These are phyloP conservation scores for Pseudorectes ferrugineus DNA, from an alignment of 2,113 vertebrate species.

Conservation along the genomic window DNA sequence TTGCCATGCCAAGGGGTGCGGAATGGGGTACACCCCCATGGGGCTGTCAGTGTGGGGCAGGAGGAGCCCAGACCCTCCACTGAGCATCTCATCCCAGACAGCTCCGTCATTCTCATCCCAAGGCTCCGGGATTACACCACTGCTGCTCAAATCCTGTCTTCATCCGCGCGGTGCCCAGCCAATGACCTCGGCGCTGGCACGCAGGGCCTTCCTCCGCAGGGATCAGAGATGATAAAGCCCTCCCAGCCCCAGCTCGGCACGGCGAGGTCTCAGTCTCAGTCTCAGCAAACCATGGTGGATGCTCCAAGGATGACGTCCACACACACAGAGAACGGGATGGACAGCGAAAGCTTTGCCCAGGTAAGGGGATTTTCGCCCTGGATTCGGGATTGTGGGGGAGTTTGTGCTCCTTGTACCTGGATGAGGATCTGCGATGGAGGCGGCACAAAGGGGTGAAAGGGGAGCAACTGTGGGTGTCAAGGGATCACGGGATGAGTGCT, in stretches of 20 bases:
- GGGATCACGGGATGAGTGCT: fast-evolving
- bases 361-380: not conserved
- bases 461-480: not conserved
- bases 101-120: not conserved
- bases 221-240: slow-evolving; percentile 37
- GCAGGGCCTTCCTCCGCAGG: not conserved
- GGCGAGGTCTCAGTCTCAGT: not conserved
- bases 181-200: slow-evolving; percentile 14
- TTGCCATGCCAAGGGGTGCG: fast-evolving
- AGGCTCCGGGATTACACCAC: not conserved
- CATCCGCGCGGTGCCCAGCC: not conserved
- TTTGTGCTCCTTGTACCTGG: not conserved
- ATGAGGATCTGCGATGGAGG: fast-evolving
- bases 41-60: not conserved
- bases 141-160: not conserved
- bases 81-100: not conserved
- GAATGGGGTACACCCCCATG: fast-evolving
- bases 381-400: not conserved
- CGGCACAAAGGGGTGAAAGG: fast-evolving
- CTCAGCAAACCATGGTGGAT: not conserved
- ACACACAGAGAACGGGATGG: not conserved
- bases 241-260: not conserved
- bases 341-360: not conserved
- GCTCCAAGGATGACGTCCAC: not conserved
- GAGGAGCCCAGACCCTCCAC: not conserved